phyloP scores from a whole-genome alignment of 2,888 invertebrate species.

The Epirrita christyi region DNA sequence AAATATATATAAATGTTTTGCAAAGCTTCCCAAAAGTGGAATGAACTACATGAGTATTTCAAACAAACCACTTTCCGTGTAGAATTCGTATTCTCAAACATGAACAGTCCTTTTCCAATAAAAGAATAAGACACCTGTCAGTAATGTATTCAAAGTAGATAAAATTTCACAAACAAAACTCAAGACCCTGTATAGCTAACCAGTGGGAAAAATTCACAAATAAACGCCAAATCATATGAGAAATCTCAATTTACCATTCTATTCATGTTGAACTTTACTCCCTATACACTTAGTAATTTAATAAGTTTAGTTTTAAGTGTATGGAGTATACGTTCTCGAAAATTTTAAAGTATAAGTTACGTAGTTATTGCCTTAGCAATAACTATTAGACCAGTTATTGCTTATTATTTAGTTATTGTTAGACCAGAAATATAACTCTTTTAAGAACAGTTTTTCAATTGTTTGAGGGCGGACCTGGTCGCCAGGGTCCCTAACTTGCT shows the following conservation, averaged over 20 bases:
- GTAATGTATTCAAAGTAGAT: constrained; percentile 67
- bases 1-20: neutral
- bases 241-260: neutral
- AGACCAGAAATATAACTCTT: too few relatives aligned
- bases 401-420: too few relatives aligned
- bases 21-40: too few relatives aligned
- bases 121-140: constrained; percentile 65
- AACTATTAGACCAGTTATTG: too few relatives aligned
- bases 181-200: constrained; percentile 18
- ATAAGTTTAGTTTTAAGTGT: too few relatives aligned
- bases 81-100: constrained; percentile 58
- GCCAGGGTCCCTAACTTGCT: too few relatives aligned
- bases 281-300: too few relatives aligned
- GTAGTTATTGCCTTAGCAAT: too few relatives aligned
- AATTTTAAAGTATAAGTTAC: too few relatives aligned
- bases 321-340: too few relatives aligned
- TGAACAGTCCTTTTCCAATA: constrained; percentile 58
- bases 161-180: constrained; percentile 54
- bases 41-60: neutral
- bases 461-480: too few relatives aligned
- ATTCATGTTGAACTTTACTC: constrained; percentile 1
- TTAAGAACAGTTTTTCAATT: too few relatives aligned
- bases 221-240: neutral
- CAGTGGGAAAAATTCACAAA: constrained; percentile 1
- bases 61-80: constrained; percentile 38